Percentiles rank a stretch among this genome's conserved stretches.
Evolutionary conservation across 2,113 vertebrate species (phyloP).

Genomic region (Psephotus haematonotus): DNA sequence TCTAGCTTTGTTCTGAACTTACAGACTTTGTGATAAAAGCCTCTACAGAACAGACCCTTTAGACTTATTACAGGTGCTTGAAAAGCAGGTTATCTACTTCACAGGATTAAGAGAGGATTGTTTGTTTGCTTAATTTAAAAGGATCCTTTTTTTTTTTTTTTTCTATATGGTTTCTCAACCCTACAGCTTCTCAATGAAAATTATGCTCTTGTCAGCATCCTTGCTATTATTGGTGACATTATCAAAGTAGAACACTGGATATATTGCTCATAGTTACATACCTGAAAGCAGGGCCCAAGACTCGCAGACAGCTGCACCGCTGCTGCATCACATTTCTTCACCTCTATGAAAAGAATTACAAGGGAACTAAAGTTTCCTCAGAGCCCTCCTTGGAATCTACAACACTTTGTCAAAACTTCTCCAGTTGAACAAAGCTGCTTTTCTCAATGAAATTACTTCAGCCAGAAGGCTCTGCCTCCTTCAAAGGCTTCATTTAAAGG

Average conservation of each 20-base stretch:
- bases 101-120: neutral
- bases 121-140: neutral
- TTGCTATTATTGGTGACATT: neutral
- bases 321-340: neutral
- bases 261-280: neutral
- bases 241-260: neutral
- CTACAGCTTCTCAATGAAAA: neutral
- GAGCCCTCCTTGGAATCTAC: neutral
- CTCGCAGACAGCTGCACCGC: fast-evolving
- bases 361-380: conserved; percentile 17
- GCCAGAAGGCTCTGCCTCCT: neutral
- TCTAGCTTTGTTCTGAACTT: neutral
- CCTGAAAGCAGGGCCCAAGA: neutral
- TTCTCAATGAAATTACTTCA: conserved; percentile 37
- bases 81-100: neutral
- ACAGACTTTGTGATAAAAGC: neutral
- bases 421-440: conserved; percentile 20
- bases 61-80: neutral
- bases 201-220: neutral
- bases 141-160: neutral
- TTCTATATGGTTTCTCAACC: neutral
- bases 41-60: neutral
- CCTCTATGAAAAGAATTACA: neutral
- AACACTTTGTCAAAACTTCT: neutral
- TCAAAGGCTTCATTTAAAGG: conserved; percentile 19